Evolutionary conservation across 2,797 vertebrate genomes (phyloP).

Genomic region (Galago senegalensis): DNA sequence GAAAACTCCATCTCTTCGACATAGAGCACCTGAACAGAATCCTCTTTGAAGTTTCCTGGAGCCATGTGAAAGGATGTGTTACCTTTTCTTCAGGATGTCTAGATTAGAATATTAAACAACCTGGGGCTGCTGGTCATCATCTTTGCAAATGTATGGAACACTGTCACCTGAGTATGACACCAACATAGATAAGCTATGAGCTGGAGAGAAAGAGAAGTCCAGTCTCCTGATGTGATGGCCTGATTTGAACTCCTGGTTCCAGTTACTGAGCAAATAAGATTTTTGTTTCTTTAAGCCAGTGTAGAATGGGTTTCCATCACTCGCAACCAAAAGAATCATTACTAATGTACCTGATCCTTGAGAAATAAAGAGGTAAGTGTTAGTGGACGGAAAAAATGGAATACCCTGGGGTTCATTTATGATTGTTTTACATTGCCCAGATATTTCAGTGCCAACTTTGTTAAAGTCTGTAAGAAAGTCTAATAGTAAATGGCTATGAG

Average conservation of each 20-base stretch:
- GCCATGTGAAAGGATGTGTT: neutral
- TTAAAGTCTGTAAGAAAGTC: neutral
- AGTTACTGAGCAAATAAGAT: neutral
- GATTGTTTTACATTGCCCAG: neutral
- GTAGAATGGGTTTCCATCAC: neutral
- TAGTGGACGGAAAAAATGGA: neutral
- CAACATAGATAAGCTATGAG: neutral
- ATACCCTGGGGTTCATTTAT: neutral
- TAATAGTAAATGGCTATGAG: neutral
- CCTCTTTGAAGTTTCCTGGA: neutral
- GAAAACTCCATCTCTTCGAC: neutral
- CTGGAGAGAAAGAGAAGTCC: neutral
- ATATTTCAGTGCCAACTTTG: neutral
- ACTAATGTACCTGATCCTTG: neutral
- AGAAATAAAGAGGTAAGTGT: neutral
- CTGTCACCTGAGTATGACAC: neutral
- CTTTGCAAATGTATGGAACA: neutral
- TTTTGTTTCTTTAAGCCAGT: neutral
- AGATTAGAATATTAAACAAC: constrained; percentile 18
- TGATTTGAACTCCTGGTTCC: neutral
- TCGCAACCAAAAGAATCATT: constrained; percentile 11
- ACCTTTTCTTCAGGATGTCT: neutral
- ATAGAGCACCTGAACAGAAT: neutral
- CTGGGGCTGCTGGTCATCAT: neutral
- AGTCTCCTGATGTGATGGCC: neutral